Evolutionary conservation across 2,888 invertebrate genomes (phyloP).

Genomic region (Cephonodes hylas): DNA sequence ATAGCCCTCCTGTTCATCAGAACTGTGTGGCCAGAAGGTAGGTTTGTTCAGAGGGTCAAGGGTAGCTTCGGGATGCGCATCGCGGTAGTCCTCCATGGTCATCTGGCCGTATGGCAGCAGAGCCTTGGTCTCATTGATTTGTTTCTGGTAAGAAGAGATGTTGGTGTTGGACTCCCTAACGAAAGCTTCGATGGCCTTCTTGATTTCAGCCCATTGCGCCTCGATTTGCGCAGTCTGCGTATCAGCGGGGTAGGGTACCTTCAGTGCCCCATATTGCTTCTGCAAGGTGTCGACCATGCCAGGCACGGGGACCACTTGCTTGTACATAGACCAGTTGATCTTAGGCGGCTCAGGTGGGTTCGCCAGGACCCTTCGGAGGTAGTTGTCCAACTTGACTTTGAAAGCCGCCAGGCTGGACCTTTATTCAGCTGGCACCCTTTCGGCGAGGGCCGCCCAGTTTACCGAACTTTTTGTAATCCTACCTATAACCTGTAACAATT

Average conservation of each 20-base stretch:
- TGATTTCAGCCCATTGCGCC: slow-evolving; percentile 83
- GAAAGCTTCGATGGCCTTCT: slow-evolving; percentile 83
- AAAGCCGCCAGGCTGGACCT: slow-evolving; percentile 86
- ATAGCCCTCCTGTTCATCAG: slow-evolving; percentile 85
- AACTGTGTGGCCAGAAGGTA: slow-evolving; percentile 92
- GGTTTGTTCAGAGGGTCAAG: slow-evolving; percentile 88
- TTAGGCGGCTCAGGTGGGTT: slow-evolving; percentile 90
- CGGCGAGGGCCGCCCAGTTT: slow-evolving; percentile 93
- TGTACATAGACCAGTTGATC: slow-evolving; percentile 93
- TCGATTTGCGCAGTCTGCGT: slow-evolving; percentile 85
- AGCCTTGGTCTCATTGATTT: slow-evolving; percentile 84
- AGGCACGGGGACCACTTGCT: slow-evolving; percentile 84
- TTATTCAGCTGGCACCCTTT: slow-evolving; percentile 90
- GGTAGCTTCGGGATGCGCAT: slow-evolving; percentile 89
- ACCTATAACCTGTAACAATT: too few species aligned
- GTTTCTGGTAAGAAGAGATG: slow-evolving; percentile 82
- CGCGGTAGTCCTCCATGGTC: slow-evolving; percentile 94
- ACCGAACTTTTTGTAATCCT: slow-evolving; percentile 89
- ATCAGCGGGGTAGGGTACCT: slow-evolving; percentile 91
- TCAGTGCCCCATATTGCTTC: slow-evolving; percentile 89
- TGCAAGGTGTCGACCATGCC: slow-evolving; percentile 94
- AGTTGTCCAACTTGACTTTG: slow-evolving; percentile 91
- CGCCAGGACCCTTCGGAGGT: slow-evolving; percentile 87
- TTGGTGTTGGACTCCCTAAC: slow-evolving; percentile 80
- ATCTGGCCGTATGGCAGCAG: slow-evolving; percentile 91